Evolutionary conservation across 2,113 vertebrate genomes (phyloP).

Genomic region (Misgurnus anguillicaudatus): DNA sequence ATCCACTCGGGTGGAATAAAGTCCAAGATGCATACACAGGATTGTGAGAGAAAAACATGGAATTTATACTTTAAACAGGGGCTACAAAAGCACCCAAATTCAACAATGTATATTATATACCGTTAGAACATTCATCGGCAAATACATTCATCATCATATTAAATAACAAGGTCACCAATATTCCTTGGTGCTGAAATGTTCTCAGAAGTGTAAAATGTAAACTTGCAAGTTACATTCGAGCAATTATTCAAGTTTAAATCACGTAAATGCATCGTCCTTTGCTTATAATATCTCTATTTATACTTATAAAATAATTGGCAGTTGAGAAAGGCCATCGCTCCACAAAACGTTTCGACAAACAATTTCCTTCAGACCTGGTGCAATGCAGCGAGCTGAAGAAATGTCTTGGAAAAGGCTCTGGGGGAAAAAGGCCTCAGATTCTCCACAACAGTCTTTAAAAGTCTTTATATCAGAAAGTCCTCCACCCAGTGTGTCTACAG

Average conservation of each 20-base stretch:
- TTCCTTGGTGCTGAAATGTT: constrained; percentile 2
- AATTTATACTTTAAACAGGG: neutral
- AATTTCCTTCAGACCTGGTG: neutral
- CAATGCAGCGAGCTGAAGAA: neutral
- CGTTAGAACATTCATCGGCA: constrained; percentile 17
- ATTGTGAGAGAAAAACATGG: constrained; percentile 12
- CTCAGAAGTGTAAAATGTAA: constrained; percentile 48
- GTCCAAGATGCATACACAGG: constrained; percentile 39
- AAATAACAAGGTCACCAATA: constrained; percentile 18
- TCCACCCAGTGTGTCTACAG: neutral
- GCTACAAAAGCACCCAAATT: constrained; percentile 1
- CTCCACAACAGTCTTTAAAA: neutral
- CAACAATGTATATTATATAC: constrained; percentile 7
- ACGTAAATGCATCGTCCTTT: constrained; percentile 21
- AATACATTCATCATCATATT: constrained; percentile 51
- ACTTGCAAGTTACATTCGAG: constrained; percentile 54
- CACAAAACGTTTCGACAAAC: neutral
- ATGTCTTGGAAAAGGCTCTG: constrained; percentile 9
- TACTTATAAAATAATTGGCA: constrained; percentile 45
- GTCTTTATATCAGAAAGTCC: constrained; percentile 4
- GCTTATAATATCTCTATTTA: constrained; percentile 23
- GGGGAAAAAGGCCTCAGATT: neutral
- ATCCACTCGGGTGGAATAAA: constrained; percentile 39
- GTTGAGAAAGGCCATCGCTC: constrained; percentile 28
- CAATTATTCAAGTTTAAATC: constrained; percentile 44